Percentiles rank a stretch among this genome's conserved stretches.
These are phyloP conservation scores for Pocillopora grandis DNA, from an alignment of 92 coral and sea anemone species.

Conservation along the genomic window DNA sequence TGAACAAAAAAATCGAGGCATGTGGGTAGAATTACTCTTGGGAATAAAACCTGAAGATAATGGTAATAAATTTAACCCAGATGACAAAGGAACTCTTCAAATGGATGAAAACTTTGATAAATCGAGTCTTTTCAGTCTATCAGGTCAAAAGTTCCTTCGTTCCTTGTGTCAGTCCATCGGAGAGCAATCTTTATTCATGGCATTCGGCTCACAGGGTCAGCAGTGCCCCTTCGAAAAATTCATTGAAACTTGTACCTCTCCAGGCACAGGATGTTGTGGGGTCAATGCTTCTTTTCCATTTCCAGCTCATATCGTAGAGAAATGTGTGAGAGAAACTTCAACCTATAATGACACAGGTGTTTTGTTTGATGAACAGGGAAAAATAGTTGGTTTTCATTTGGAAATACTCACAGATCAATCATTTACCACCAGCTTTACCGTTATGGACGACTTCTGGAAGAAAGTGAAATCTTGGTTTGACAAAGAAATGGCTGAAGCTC, in stretches of 20 bases:
- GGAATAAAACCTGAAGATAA: slow-evolving; percentile 85
- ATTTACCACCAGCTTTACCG: slow-evolving; percentile 60
- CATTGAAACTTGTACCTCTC: background rate
- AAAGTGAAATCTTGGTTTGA: slow-evolving; percentile 60
- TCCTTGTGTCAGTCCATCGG: slow-evolving; percentile 59
- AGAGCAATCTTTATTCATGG: slow-evolving; percentile 60
- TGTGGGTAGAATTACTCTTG: slow-evolving; percentile 59
- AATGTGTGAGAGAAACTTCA: slow-evolving; percentile 23
- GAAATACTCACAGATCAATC: slow-evolving; percentile 56
- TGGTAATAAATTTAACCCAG: slow-evolving; percentile 83
- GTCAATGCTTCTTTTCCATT: slow-evolving; percentile 62
- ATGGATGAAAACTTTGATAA: slow-evolving; percentile 71
- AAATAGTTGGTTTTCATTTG: slow-evolving; percentile 47
- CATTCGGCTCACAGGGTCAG: background rate
- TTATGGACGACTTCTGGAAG: slow-evolving; percentile 73
- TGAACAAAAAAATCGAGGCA: slow-evolving; percentile 29
- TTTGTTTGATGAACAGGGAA: slow-evolving; percentile 33
- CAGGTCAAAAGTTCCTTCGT: slow-evolving; percentile 70
- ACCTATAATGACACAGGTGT: background rate
- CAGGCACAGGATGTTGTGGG: slow-evolving; percentile 47
- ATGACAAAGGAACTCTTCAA: slow-evolving; percentile 71
- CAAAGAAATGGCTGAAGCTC: slow-evolving; percentile 63
- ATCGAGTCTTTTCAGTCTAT: slow-evolving; percentile 43
- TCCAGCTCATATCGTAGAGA: slow-evolving; percentile 39
- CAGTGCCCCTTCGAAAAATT: slow-evolving; percentile 52